phyloP scores from a whole-genome alignment of 2,888 invertebrate species.

The Lydus trimaculatus region DNA sequence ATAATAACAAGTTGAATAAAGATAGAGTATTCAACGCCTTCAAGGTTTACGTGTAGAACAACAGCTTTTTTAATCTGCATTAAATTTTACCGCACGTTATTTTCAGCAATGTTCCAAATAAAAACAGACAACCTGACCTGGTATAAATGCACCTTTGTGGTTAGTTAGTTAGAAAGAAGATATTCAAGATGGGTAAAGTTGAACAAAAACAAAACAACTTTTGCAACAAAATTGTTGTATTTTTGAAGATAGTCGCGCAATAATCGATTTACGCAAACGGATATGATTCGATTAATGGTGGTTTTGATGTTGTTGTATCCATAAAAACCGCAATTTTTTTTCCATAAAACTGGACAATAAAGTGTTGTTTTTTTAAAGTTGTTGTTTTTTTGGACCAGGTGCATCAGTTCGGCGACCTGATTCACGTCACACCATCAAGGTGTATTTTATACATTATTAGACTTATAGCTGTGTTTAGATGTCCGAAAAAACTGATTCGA shows the following conservation, averaged over 20 bases:
- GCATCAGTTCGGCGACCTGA: background rate
- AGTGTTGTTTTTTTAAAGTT: background rate
- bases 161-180: background rate
- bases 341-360: background rate
- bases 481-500: background rate
- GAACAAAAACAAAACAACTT: background rate
- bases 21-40: conserved; percentile 27
- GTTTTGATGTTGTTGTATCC: background rate
- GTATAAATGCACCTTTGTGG: background rate
- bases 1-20: conserved; percentile 13
- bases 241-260: background rate
- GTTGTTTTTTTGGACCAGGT: background rate
- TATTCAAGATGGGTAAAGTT: background rate
- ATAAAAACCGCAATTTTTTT: background rate
- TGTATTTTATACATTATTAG: no score
- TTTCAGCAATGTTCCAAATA: background rate
- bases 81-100: conserved; percentile 14
- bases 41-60: conserved; percentile 35
- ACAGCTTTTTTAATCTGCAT: conserved; percentile 1
- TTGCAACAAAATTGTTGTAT: background rate
- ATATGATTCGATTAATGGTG: background rate
- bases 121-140: background rate
- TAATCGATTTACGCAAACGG: no score
- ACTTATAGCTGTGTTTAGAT: background rate
- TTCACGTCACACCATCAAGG: background rate